A percentile compares a stretch with the other conserved stretches of the same genome.
Conservation (phyloP, 2,888 invertebrate genomes). For the Gortyna flavago region DNA sequence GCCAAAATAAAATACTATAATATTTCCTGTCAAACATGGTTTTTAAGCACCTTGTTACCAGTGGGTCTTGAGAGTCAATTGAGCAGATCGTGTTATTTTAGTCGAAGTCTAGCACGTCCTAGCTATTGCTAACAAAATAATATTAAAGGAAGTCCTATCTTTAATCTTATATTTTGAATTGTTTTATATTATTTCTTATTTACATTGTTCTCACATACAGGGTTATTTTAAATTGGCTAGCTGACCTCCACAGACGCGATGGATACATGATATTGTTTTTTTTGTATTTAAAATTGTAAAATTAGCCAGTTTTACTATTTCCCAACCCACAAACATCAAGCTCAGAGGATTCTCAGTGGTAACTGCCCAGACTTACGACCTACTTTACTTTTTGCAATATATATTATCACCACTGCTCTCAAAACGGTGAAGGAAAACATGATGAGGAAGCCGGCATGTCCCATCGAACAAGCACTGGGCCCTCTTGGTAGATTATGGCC, state of each 20-base stretch:
- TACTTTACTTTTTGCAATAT: too few relatives aligned
- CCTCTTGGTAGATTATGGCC: too few relatives aligned
- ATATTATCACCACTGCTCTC: too few relatives aligned
- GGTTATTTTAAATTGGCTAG: background rate
- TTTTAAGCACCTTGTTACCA: conserved; percentile 31
- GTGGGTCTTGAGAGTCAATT: conserved; percentile 18
- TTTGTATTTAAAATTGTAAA: background rate
- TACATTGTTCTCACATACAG: background rate
- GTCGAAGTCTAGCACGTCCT: background rate
- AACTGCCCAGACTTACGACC: too few relatives aligned
- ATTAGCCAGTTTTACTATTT: background rate
- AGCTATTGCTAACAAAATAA: background rate
- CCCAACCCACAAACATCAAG: background rate
- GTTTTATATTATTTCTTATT: background rate
- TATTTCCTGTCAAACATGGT: background rate
- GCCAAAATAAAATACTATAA: background rate
- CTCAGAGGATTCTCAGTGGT: too few relatives aligned
- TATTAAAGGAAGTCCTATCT: background rate
- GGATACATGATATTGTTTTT: too few relatives aligned
- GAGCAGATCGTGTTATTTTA: conserved; percentile 15
- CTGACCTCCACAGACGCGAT: too few relatives aligned
- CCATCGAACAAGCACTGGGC: too few relatives aligned
- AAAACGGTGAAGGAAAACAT: too few relatives aligned
- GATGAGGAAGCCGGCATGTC: too few relatives aligned
- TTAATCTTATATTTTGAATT: background rate